Evolutionary conservation across 2,888 invertebrate genomes (phyloP), one percentile per base, ranked within the genome.

Genomic region (Unio delphinus): DNA sequence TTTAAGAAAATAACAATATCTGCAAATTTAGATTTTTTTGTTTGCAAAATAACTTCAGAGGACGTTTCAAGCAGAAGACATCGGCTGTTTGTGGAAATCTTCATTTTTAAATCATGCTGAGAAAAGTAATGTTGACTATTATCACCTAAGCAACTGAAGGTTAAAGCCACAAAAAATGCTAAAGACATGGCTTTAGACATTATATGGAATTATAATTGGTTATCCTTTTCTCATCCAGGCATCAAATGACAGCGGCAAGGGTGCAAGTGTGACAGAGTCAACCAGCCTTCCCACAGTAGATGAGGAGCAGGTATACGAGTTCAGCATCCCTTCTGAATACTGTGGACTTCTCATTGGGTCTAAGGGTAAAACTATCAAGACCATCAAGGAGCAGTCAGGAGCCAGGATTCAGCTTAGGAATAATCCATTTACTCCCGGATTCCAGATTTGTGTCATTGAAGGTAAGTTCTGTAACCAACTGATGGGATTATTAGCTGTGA

Each of bases 291-390:
- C 71, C 17, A 34, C 72, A 4, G 64, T 64, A 56, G 93, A 79
- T 93, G 95, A 86, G 94, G 89, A 89, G 69, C 88, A 67, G 3
- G 55, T 73, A 8, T 77, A 66, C 58, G 77, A 90, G 74, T 90
- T 91, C 80, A 90, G 90, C 74, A 87, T 91, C 70, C 91, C 91
- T 4, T 84, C 89, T 63, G 86, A 92, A 69, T 91, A 96, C 77
- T 95, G 96, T 72, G 97, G 97, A 26, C 93, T 94, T 70, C 92
- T 98, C 80, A 97, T 97, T 89, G 98, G 98, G 59, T 93, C 93
- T 83, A 93, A 94, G 82, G 96, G 96, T 61, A 91, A 92, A 59
- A 95, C 94, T 90, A 94, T 98, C n/a, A 94, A 94, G 78, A 93
- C 93, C 85, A 94, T 91, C 59, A 95, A 95, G 89, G 91, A 93